Percentiles rank a stretch among this genome's conserved stretches.
Conservation (phyloP, 2,888 invertebrate species). For the Cephus nigrinus region DNA sequence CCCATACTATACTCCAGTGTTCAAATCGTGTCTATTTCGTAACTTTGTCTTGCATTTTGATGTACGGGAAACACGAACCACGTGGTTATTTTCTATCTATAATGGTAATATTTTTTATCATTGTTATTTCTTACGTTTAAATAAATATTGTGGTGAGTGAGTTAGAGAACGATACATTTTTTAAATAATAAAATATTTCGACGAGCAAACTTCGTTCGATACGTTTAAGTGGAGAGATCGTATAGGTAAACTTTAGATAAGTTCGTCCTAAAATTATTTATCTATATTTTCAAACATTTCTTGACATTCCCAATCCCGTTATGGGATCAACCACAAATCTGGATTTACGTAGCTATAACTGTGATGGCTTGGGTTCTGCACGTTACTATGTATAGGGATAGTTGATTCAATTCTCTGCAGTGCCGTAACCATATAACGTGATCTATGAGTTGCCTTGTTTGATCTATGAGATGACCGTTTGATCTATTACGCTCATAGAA, state of each 20-base stretch:
- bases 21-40: no score
- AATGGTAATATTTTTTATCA: no score
- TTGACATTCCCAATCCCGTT: neutral
- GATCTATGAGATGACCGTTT: neutral
- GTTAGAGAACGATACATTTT: no score
- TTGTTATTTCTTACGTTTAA: no score
- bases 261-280: neutral
- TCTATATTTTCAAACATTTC: neutral
- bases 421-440: conserved; percentile 30
- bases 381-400: neutral
- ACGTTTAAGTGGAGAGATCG: no score
- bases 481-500: neutral
- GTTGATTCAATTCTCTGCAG: conserved; percentile 31
- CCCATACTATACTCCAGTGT: no score
- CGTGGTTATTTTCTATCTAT: no score
- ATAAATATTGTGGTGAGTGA: no score
- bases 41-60: no score
- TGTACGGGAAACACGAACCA: no score
- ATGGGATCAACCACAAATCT: neutral
- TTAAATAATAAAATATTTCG: no score
- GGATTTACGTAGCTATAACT: neutral
- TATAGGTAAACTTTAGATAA: neutral
- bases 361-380: neutral
- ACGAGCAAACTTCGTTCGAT: neutral
- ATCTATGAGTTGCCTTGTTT: conserved; percentile 32